Evolutionary conservation across 2,888 invertebrate genomes (phyloP).

Genomic region (Agonopterix subpropinquella): DNA sequence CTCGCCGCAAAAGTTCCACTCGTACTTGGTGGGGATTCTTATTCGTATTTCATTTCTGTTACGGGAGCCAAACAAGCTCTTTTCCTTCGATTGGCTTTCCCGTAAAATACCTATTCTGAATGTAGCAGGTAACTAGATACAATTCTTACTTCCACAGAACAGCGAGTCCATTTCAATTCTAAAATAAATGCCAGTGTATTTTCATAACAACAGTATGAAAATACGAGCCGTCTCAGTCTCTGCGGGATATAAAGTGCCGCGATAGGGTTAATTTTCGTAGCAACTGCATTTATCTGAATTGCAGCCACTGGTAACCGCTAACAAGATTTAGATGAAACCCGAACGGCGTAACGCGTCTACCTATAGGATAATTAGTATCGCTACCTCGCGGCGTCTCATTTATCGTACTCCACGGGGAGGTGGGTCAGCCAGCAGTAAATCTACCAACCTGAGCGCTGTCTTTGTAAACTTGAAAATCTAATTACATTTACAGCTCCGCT

Average conservation of each 20-base stretch:
- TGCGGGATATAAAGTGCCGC: conserved; percentile 7
- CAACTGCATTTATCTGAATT: conserved; percentile 53
- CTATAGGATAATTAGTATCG: conserved; percentile 73
- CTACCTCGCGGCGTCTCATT: conserved; percentile 70
- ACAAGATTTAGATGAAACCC: conserved; percentile 59
- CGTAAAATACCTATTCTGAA: no score
- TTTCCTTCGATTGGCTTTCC: no score
- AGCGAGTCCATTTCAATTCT: background rate
- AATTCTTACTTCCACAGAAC: no score
- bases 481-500: conserved; percentile 72
- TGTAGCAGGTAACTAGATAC: no score
- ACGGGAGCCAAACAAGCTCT: no score
- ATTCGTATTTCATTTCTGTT: no score
- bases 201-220: conserved; percentile 7
- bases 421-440: conserved; percentile 72
- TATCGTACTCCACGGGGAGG: conserved; percentile 66
- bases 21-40: no score
- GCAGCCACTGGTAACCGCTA: conserved; percentile 47
- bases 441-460: conserved; percentile 71
- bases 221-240: background rate
- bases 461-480: conserved; percentile 74
- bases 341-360: conserved; percentile 52
- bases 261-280: conserved; percentile 33
- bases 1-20: no score
- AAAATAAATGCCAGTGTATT: conserved; percentile 5